Evolutionary conservation across 2,888 invertebrate genomes (phyloP).

Genomic region (Brachyopa scutellaris): DNA sequence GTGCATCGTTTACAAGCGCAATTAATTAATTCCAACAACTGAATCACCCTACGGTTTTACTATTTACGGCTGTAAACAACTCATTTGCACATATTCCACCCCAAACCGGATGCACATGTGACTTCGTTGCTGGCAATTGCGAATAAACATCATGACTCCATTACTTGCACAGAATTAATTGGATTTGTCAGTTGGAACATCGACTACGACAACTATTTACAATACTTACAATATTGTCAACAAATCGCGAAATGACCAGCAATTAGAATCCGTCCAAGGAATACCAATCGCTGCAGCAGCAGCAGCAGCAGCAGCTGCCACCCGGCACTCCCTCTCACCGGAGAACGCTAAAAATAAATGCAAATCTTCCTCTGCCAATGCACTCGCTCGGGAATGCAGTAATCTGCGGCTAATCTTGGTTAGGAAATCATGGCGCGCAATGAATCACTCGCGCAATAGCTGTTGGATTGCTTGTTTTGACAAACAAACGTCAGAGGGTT

Average conservation of each 20-base stretch:
- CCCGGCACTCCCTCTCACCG: slow-evolving; percentile 2
- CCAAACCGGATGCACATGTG: slow-evolving; percentile 57
- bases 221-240: slow-evolving; percentile 58
- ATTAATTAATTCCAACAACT: slow-evolving; percentile 45
- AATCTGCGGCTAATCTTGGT: slow-evolving; percentile 37
- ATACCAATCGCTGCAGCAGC: slow-evolving; percentile 28
- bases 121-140: slow-evolving; percentile 42
- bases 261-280: slow-evolving; percentile 34
- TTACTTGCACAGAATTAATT: slow-evolving; percentile 63
- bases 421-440: slow-evolving; percentile 39
- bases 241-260: slow-evolving; percentile 46
- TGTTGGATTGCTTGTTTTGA: slow-evolving; percentile 54
- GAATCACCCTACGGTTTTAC: slow-evolving; percentile 4
- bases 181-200: slow-evolving; percentile 50
- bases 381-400: slow-evolving; percentile 26
- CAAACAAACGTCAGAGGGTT: slow-evolving; percentile 54
- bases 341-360: slow-evolving; percentile 37
- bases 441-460: slow-evolving; percentile 57
- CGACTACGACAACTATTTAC: slow-evolving; percentile 26
- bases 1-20: slow-evolving; percentile 39
- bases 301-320: background rate
- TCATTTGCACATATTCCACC: slow-evolving; percentile 30
- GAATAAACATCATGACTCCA: slow-evolving; percentile 56
- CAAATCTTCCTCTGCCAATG: slow-evolving; percentile 31
- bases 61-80: background rate